Base-by-base conservation (phyloP, 2,888 invertebrate genomes). In the Drosophila testacea region DNA sequence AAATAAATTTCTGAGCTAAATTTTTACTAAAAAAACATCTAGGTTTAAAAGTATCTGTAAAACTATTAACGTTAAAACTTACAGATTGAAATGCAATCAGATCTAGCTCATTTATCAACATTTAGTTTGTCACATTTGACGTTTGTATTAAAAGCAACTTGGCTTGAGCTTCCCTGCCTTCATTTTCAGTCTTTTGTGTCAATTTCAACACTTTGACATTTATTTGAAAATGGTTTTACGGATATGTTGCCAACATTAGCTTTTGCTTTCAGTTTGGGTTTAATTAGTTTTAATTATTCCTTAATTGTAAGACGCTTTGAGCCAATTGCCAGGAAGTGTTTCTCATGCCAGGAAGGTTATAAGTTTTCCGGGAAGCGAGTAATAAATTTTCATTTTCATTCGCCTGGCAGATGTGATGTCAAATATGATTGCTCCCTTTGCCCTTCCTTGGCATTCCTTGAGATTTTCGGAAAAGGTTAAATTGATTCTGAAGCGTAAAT, bases 301-400 rank as follows among this genome's bases (percentile, higher is more conserved):
- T 27, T 67, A 79, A 80, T 79, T 80, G 73, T 65, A 27, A 48
- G 48, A 22, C 27, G 44, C 63, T 79, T 64, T 75, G 71, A 48
- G 61, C 50, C 60, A 69, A 76, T 76, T 76, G 73, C 51, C 57
- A 60, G 76, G 28, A 42, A 59, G 55, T 44, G 16, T 22, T 42
- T 42, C 11, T 11, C 6, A 16, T 22, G 16, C 7, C 16, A 2
- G 10, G 10, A 9, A 42, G 4, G 47, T 6, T 5, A 32, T 27
- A 32, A 47, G 42, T 57, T 51, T 13, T 39, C 11, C 34, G 38
- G 39, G 42, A 60, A 62, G 48, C 64, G n/a, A 81, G 82, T 47
- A 78, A 81, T 84, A 81, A 84, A 81, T 83, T 77, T 71, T 71
- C 66, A 74, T 81, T 81, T 52, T 22, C 36, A 50, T 36, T 50